A percentile compares a stretch with the other conserved stretches of the same genome.
phyloP scores from a whole-genome alignment of 2,888 invertebrate species.

The Polydesmus complanatus region DNA sequence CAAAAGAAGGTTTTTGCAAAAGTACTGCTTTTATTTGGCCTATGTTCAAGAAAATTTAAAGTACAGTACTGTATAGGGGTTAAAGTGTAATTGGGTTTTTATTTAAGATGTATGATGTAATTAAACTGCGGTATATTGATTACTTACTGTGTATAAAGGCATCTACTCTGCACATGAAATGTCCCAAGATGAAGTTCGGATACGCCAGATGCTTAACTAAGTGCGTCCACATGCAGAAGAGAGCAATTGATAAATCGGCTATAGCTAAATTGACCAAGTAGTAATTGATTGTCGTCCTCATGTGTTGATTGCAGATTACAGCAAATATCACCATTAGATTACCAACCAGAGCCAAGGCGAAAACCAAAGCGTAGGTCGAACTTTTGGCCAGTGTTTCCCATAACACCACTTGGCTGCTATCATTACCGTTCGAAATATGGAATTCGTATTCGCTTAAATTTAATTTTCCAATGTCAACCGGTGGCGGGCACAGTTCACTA shows the following conservation, averaged over 20 bases:
- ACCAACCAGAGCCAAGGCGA: constrained; percentile 35
- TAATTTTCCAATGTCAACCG: constrained; percentile 1
- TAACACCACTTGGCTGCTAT: not conserved
- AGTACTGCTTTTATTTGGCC: no score
- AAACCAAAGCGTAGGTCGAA: constrained; percentile 23
- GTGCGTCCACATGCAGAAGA: constrained; percentile 29
- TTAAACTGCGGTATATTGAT: no score
- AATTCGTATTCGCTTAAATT: constrained; percentile 11
- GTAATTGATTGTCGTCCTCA: constrained; percentile 42
- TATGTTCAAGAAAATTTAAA: no score
- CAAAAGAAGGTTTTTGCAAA: no score
- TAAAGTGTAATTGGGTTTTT: no score
- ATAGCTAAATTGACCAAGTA: constrained; percentile 51
- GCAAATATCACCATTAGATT: constrained; percentile 41
- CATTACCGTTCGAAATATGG: not conserved
- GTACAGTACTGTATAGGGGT: no score
- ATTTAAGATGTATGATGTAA: no score
- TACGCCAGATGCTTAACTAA: constrained; percentile 25
- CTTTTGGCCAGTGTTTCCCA: constrained; percentile 21
- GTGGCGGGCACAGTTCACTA: not conserved
- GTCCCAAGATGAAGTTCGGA: constrained; percentile 25
- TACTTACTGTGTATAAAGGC: constrained; percentile 29
- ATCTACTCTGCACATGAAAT: constrained; percentile 27
- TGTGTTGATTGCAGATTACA: constrained; percentile 34
- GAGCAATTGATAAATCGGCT: constrained; percentile 44